Evolutionary conservation across 2,888 invertebrate genomes (phyloP), one percentile per base, ranked within the genome.

Genomic region (Thelaira solivaga): DNA sequence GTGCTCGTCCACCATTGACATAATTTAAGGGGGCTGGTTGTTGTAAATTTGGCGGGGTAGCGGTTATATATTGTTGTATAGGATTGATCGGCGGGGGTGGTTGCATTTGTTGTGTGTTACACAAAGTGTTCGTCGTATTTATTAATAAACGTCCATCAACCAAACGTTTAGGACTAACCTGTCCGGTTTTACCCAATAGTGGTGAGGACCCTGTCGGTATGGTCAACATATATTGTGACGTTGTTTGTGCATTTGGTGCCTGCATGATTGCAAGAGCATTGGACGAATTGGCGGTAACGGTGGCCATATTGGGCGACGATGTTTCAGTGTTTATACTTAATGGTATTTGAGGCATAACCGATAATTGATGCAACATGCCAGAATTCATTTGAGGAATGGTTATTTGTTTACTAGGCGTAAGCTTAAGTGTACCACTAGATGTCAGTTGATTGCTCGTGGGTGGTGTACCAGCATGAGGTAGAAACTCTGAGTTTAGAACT

Each of bases 201-300:
- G 80, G 82, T n/a, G 81, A 67, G 34, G 82, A 78, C 22, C 84
- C 84, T 53, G 84, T 77, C 22, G 85, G 83, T 51, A 85, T 80
- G 64, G 84, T 72, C 75, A 86, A 68, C 81, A 86, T 57, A 75
- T 82, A 85, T 64, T 85, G 86, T 64, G 83, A 84, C 57, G 84
- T 83, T 67, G 82, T 83, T 80, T 84, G 85, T 31, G 84, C 82
- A 24, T 83, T 83, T 3, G 81, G 84, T 8, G 81, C 83, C 69
- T 86, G 86, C 79, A 86, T 80, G 67, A 85, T 82, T 41, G 83
- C 84, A 7, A 87, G 84, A 78, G 86, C 85, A 79, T 86, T 86
- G 86, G 86, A 86, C 87, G 86, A 84, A 85, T 85, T 86, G 80
- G 86, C 83, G 80, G 83, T 82, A 81, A 69, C 69, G 83, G 82